Base-by-base conservation (phyloP, 2,113 vertebrate genomes). In the Poecile atricapillus region DNA sequence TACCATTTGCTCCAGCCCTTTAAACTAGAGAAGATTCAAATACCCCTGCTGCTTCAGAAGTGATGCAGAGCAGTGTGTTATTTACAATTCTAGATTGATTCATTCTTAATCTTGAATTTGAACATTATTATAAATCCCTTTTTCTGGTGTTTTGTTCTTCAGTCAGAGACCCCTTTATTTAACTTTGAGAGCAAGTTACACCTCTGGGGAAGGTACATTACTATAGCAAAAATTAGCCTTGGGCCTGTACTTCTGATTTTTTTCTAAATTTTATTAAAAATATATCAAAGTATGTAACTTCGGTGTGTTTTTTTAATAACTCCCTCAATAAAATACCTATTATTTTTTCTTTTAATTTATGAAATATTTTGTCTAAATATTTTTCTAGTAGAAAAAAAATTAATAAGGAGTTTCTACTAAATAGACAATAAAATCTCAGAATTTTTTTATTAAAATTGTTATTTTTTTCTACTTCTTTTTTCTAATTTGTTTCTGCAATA, bases 271-370 rank as follows among this genome's bases (percentile, higher is more conserved):
- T 82, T 10, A 58, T 76, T 53, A 28, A 58, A 65, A 65, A 35
- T 49, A 58, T 90, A 90, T 80, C 12, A 68, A 74, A 67, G 7
- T 14, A 71, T 53, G 18, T 7, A 31, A 33, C 60, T 91, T 77
- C 79, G 11, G 33, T 15, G 13, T 4, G 11, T 1, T 47, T 65
- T 76, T 60, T 49, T 58, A 2, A 47, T 27, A 58, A 4, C 12
- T 64, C 1, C 4, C 6, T 11, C 7, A 41, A 11, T 33, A 37
- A 68, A 76, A 83, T 3, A 1, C 0, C 3, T n/a, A 16, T 19
- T 56, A 23, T 44, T 65, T 68, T 4, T 22, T 58, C 63, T 39
- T 30, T 8, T 4, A 31, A 4, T 22, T 25, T 9, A 49, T 55
- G 2, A 78, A 80, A 59, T 68, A 76, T 46, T 76, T 88, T 69